Conservation (phyloP, 2,113 vertebrate genomes). For the Corvus moneduloides region DNA sequence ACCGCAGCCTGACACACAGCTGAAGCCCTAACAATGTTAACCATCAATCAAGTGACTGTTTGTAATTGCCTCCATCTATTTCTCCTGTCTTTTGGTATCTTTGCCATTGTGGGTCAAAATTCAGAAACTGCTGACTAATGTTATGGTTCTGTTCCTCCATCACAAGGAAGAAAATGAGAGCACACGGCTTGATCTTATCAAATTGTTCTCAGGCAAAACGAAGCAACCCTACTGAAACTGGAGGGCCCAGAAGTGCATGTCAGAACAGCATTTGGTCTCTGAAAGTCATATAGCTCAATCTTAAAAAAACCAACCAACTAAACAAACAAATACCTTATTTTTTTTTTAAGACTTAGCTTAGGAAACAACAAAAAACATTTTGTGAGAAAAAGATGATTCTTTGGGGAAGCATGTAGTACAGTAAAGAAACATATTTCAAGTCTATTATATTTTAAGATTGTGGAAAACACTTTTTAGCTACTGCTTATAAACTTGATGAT, state of each 20-base stretch:
- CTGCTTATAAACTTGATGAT: not conserved
- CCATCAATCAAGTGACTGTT: constrained; percentile 78
- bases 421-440: not conserved
- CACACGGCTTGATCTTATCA: not conserved
- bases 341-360: not conserved
- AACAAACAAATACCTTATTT: not conserved
- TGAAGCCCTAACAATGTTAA: constrained; percentile 78
- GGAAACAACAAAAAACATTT: not conserved
- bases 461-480: not conserved
- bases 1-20: constrained; percentile 69
- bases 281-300: not conserved
- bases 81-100: constrained; percentile 74
- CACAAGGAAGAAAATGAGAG: constrained; percentile 45
- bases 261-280: not conserved
- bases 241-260: not conserved
- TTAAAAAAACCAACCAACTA: not conserved
- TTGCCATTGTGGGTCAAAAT: constrained; percentile 73
- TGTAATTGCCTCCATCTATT: constrained; percentile 84
- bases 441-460: not conserved
- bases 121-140: constrained; percentile 80
- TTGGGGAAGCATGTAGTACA: not conserved
- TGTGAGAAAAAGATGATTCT: not conserved
- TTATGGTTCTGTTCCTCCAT: constrained; percentile 33
- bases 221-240: not conserved
- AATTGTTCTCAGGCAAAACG: not conserved